Evolutionary conservation across 2,888 invertebrate species (phyloP), one percentile per base, ranked within the genome.

Genomic region (Blastobasis adustella): DNA sequence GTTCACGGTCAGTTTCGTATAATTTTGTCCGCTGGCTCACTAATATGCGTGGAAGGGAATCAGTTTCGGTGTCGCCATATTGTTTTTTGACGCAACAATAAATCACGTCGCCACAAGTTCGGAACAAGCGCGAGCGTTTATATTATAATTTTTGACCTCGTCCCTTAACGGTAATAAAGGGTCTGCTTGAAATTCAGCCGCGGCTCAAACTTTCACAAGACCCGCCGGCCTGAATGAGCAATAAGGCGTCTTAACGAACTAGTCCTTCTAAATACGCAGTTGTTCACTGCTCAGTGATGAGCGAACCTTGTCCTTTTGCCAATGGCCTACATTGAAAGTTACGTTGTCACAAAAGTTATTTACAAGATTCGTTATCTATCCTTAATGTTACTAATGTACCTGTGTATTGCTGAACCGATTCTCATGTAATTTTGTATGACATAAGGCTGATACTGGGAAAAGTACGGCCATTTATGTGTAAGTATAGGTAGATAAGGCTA

Each of bases 141-240:
- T 55, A 55, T 55, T 60, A 60, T 61, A 60, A 63, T 65, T 62
- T 61, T 62, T 63, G 63, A 61, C 60, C 63, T 58, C 54, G 55
- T 51, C 56, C 55, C 58, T 56, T 53, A 56, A 52, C 53, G 53
- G 52, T 59, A 58, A 59, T 61, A 61, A 60, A 49, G 53, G 55
- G 58, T 56, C 59, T 66, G 52, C 60, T 67, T 64, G 58, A 68
- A 67, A 67, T 65, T 67, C 67, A 58, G 59, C 56, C 55, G 55
- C 51, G 47, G 58, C 56, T 52, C 51, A 59, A 69, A 67, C 54
- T 66, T 68, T 60, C 40, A 54, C 53, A 60, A 58, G 55, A 51
- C 58, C 46, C 54, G 58, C 50, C 51, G 55, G 52, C 55, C 57
- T 59, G 60, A 67, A 67, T 66, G 59, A 55, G 57, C 61, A 60